These are phyloP conservation scores for Cranoglanis bouderius DNA, from an alignment of 2,113 vertebrate genomes.

Conservation along the genomic window DNA sequence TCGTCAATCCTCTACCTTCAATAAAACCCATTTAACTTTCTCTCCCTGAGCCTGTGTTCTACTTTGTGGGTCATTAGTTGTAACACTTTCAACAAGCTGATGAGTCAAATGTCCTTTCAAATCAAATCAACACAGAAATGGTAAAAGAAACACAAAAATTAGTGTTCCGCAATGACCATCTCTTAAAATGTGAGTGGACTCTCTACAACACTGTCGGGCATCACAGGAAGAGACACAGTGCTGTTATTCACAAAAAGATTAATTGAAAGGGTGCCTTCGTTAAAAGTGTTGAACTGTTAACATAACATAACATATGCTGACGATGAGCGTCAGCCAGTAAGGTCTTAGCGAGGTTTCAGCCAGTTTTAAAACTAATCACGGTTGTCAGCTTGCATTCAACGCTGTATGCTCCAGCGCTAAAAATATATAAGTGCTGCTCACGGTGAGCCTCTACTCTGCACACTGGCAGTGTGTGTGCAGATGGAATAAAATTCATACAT, in stretches of 20 bases:
- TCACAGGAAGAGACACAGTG: background rate
- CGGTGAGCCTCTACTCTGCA: background rate
- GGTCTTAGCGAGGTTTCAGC: slow-evolving; percentile 1
- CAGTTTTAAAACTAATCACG: slow-evolving; percentile 1
- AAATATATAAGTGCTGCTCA: background rate
- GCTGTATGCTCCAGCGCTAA: background rate
- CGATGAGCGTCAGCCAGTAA: background rate
- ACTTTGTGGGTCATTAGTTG: too few species aligned
- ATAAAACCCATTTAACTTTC: too few species aligned
- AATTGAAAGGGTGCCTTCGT: background rate
- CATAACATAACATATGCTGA: background rate
- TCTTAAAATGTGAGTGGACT: background rate
- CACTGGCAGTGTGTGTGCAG: background rate
- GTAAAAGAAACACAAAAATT: background rate
- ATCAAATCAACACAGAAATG: background rate
- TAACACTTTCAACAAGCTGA: background rate
- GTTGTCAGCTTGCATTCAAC: slow-evolving; percentile 7
- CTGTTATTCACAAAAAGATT: background rate
- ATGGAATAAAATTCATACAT: background rate
- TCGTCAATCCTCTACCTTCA: too few species aligned
- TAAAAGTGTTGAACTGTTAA: background rate
- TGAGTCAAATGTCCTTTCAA: background rate
- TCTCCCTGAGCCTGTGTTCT: too few species aligned
- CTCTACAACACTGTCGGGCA: background rate
- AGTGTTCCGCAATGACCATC: background rate